Conservation (phyloP, 2,797 vertebrate genomes). For the Orestias chungarensis region DNA sequence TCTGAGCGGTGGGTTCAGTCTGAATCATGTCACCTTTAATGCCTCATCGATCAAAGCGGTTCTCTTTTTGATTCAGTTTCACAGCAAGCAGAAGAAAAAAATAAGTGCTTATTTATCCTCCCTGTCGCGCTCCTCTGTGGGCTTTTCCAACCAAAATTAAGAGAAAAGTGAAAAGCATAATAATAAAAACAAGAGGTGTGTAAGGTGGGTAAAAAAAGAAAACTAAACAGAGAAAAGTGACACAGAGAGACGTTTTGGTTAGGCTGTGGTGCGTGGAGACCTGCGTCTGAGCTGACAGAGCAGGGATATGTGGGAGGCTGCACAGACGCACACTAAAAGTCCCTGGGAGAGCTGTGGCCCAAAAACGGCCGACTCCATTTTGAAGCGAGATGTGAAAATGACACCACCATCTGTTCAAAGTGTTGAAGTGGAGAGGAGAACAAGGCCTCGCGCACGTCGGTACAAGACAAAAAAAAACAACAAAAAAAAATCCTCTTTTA, state of each 20-base stretch:
- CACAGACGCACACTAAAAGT: slow-evolving; percentile 39
- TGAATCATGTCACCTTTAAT: slow-evolving; percentile 58
- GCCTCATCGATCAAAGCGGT: slow-evolving; percentile 60
- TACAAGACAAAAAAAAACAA: too few relatives aligned
- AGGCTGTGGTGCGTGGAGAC: slow-evolving; percentile 35
- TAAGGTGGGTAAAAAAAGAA: slow-evolving; percentile 2
- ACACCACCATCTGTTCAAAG: slow-evolving; percentile 61
- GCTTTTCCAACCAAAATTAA: slow-evolving; percentile 6
- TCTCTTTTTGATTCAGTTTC: slow-evolving; percentile 63
- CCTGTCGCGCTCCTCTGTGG: neutral
- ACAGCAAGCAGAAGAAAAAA: slow-evolving; percentile 18
- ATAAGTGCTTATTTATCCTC: neutral
- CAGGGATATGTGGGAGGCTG: slow-evolving; percentile 61
- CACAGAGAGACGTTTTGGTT: slow-evolving; percentile 30
- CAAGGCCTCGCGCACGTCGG: slow-evolving; percentile 34
- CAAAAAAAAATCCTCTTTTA: neutral
- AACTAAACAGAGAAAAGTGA: slow-evolving; percentile 4
- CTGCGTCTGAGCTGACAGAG: slow-evolving; percentile 28
- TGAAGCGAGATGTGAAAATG: slow-evolving; percentile 56
- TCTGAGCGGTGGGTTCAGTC: slow-evolving; percentile 43
- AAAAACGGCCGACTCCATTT: slow-evolving; percentile 60
- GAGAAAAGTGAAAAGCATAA: slow-evolving; percentile 33
- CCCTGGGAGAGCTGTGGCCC: slow-evolving; percentile 58
- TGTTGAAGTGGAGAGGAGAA: slow-evolving; percentile 31
- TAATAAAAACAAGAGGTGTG: neutral